phyloP scores from a whole-genome alignment of 2,113 vertebrate species.

The Piprites chloris region DNA sequence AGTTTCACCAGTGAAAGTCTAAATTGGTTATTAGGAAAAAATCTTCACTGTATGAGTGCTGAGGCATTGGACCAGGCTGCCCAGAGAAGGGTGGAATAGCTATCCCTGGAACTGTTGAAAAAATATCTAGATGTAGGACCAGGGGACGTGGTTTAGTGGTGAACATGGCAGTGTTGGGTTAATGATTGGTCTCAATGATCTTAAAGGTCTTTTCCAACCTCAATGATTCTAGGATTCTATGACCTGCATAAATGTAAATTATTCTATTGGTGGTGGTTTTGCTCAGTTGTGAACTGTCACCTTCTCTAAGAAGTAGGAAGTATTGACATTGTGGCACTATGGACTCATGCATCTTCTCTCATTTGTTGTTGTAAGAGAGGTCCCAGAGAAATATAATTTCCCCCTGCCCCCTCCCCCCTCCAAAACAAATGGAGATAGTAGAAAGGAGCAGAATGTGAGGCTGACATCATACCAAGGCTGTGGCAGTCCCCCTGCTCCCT shows the following conservation, averaged over 20 bases:
- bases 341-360: background rate
- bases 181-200: background rate
- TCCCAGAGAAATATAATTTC: background rate
- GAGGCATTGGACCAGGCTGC: background rate
- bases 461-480: background rate
- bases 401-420: background rate
- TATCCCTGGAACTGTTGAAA: background rate
- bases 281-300: background rate
- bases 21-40: background rate
- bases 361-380: background rate
- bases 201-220: background rate
- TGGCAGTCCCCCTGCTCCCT: background rate
- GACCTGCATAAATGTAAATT: background rate
- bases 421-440: background rate
- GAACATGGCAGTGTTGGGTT: no score
- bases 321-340: no score
- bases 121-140: background rate
- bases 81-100: background rate
- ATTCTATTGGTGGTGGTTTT: background rate
- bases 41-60: background rate
- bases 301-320: background rate
- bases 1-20: background rate
- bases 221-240: background rate
- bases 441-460: background rate
- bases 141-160: background rate